Base-by-base conservation (phyloP, 2,888 invertebrate genomes). In the Scaptomyza caliginosa region DNA sequence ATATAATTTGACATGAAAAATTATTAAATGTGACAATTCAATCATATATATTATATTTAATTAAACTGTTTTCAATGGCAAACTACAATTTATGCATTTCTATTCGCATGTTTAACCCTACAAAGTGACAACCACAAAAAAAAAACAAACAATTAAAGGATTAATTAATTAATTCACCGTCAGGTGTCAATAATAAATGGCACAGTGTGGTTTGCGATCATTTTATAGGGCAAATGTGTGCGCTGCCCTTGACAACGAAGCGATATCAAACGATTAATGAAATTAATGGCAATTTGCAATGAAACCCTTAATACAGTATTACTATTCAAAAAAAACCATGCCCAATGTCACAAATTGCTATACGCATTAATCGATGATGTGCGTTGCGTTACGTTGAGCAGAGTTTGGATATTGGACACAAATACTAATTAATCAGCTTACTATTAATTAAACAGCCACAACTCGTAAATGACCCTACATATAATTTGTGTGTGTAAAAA, bases 391-490 rank as follows among this genome's bases (percentile, higher is more conserved):
- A 6, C 2, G n/a, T n/a, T n/a, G 6, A 32, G 32, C 13, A 4
- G 3, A 5, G 1, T 30, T 50, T 28, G 13, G 24, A 32, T 71
- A 57, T 70, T 55, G 50, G 34, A 46, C 65, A 52, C 72, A 82
- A 84, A 73, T 58, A 69, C 76, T 81, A 84, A 83, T 83, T 83
- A 83, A 83, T 83, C 85, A 76, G 64, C 57, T 59, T 49, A 74
- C 60, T 73, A 85, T 83, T 83, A 86, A 87, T 83, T 86, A 86
- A 84, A 69, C 50, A 67, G 66, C 82, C 82, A 19, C 81, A 74
- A 77, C 51, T 40, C 64, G 67, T 45, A 52, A 73, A 67, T 67
- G 67, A 48, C 51, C 32, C 30, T 28, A 17, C 34, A 2, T 28
- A 28, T 26, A 26, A 51, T 48, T 50, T 26, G 28, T 43, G 46